Conservation (phyloP, 2,113 vertebrate species). For the Himantopus leucocephalus region DNA sequence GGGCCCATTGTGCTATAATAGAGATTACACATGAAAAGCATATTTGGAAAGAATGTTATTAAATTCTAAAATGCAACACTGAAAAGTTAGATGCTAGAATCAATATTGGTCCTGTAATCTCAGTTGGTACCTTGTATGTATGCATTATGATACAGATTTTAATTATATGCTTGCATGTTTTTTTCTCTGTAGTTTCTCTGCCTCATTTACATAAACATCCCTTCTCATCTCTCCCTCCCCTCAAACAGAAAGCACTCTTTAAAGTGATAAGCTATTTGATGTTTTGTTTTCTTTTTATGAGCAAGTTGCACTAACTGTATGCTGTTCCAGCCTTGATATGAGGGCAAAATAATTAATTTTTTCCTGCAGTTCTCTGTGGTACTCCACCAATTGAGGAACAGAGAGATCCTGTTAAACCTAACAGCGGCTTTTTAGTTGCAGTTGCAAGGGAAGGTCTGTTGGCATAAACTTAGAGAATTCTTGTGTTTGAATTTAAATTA, state of each 20-base stretch:
- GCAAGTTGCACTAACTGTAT: background rate
- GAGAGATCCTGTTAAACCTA: background rate
- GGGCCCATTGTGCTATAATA: background rate
- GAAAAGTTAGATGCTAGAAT: background rate
- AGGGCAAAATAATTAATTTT: constrained; percentile 14
- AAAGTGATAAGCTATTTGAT: constrained; percentile 3
- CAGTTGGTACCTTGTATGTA: background rate
- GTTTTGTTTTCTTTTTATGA: constrained; percentile 25
- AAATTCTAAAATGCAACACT: background rate
- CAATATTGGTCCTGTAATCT: background rate
- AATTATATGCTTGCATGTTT: constrained; percentile 4
- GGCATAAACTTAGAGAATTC: background rate
- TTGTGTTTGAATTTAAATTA: background rate
- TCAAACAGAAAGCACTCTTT: background rate
- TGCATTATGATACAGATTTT: constrained; percentile 22
- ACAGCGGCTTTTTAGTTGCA: background rate
- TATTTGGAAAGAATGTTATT: background rate
- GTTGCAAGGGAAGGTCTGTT: background rate
- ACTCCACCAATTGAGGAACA: background rate
- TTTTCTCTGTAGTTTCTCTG: constrained; percentile 18
- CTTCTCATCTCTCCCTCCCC: background rate
- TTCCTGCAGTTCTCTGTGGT: background rate
- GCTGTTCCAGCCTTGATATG: constrained; percentile 30
- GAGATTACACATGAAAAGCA: background rate
- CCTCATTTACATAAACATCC: background rate